phyloP scores from a whole-genome alignment of 2,113 vertebrate genomes.

The Orientallactaga bullata region DNA sequence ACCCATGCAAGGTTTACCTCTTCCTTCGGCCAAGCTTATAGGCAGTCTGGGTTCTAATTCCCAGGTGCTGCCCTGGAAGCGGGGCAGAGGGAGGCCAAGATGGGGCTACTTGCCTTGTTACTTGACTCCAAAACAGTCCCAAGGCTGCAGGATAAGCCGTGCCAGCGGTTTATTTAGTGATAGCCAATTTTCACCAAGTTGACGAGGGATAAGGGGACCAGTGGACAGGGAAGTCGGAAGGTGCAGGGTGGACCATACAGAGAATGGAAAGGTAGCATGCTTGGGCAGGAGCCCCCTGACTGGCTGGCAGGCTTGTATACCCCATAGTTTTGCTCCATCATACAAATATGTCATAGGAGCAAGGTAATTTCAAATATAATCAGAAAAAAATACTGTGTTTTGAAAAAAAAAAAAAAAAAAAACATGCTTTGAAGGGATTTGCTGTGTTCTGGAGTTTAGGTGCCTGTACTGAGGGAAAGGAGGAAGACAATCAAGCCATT shows the following conservation, averaged over 20 bases:
- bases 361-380: background rate
- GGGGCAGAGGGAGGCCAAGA: background rate
- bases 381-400: background rate
- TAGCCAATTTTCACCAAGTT: background rate
- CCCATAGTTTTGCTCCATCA: background rate
- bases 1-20: background rate
- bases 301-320: background rate
- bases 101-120: background rate
- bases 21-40: background rate
- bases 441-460: background rate
- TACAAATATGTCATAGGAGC: background rate
- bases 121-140: background rate
- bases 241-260: background rate
- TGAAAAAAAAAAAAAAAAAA: background rate
- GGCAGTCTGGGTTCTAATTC: background rate
- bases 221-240: fast-evolving
- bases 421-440: background rate
- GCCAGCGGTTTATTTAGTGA: background rate
- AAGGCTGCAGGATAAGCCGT: background rate
- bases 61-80: background rate
- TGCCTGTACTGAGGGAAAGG: background rate
- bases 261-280: background rate
- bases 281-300: background rate
- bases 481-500: fast-evolving
- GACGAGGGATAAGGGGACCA: background rate